Evolutionary conservation across 1,140 invertebrate genomes (phyloP), one percentile per base, ranked within the genome.

Genomic region (Pogonomyrmex barbatus): DNA sequence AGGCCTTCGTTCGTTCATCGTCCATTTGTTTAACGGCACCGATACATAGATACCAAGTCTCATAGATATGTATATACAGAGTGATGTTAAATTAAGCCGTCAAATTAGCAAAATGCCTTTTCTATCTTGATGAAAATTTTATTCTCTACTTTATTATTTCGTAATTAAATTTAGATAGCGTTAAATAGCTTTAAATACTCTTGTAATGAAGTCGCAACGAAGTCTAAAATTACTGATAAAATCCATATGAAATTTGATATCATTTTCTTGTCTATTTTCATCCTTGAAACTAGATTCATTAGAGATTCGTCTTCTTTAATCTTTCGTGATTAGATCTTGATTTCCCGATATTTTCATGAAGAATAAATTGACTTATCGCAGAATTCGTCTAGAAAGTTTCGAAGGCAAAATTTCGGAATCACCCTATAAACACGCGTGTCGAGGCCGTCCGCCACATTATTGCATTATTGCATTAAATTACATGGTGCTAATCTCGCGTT

Each of bases 1-100:
- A 63, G 78, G 63, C 62, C 67, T 79, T 68, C 47, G 60, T n/a
- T 63, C 45, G 45, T 75, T 62, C 56, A 83, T 90, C 56, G 87
- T 90, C 71, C 82, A 77, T 90, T 90, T 90, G 89, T 87, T 90
- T 90, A 90, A 65, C 81, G 63, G 82, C 78, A 90, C 71, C 86
- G 81, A 85, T 89, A 90, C 60, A 24, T n/a, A 39, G 68, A 30
- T 42, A 60, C 58, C 8, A 8, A 76, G 36, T 6, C 68, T n/a
- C 33, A 14, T 45, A 63, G 30, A 10, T 30, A 45, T 8, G 30
- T 58, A 71, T 2, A 4, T 73, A 83, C 2, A 83, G 56, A 33
- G 54, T 39, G 79, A 33, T 14, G 68, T n/a, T 60, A 50, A 30
- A 62, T 62, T 60, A 73, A 47, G 6, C 3, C 17, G 3, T 5